phyloP scores from a whole-genome alignment of 2,888 invertebrate genomes.

The Neoascia interrupta region DNA sequence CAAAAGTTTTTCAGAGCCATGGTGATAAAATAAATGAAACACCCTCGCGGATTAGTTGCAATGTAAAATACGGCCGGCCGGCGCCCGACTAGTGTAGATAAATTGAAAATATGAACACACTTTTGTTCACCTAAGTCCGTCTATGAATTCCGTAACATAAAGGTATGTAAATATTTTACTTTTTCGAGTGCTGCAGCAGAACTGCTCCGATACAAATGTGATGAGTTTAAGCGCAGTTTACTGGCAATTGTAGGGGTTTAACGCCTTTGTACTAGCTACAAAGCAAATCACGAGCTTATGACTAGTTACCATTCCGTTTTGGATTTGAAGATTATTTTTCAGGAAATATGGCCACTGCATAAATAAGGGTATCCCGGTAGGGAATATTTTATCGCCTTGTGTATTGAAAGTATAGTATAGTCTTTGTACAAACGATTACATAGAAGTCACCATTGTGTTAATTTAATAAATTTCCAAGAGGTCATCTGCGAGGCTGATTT shows the following conservation, averaged over 20 bases:
- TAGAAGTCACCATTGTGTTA: too few species aligned
- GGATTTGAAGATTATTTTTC: too few species aligned
- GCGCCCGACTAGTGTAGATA: conserved; percentile 9
- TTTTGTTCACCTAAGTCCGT: conserved; percentile 36
- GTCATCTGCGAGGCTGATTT: too few species aligned
- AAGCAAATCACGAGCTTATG: conserved; percentile 7
- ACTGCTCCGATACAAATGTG: not conserved
- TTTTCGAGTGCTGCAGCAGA: not conserved
- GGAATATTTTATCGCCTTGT: too few species aligned
- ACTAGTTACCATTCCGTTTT: too few species aligned
- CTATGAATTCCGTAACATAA: conserved; percentile 35
- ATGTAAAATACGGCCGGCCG: conserved; percentile 52
- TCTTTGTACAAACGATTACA: too few species aligned
- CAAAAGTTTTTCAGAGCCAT: conserved; percentile 61
- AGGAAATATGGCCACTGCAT: too few species aligned
- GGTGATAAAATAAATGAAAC: conserved; percentile 65
- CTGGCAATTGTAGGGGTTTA: conserved; percentile 49
- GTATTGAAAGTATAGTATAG: too few species aligned
- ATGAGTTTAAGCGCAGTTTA: conserved; percentile 64
- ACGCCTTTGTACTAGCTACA: conserved; percentile 55
- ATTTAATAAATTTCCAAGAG: too few species aligned
- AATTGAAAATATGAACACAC: conserved; percentile 16
- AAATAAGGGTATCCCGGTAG: too few species aligned
- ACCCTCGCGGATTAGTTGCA: conserved; percentile 55
- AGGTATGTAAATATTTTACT: not conserved